Evolutionary conservation across 2,888 invertebrate genomes (phyloP), one percentile per base, ranked within the genome.

Genomic region (Mallateleia sp.): DNA sequence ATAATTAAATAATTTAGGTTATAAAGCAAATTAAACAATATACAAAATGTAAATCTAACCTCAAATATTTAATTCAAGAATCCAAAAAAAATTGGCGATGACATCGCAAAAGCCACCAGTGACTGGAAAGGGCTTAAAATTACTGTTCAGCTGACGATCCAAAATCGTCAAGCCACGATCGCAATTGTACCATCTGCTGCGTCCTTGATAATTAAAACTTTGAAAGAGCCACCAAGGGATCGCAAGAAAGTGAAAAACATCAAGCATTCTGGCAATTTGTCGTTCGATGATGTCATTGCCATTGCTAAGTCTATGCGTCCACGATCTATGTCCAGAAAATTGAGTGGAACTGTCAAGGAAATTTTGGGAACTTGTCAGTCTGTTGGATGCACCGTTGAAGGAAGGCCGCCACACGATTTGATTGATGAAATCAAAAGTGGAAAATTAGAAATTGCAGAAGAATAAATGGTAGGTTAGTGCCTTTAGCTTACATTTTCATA

Each of bases 41-140:
- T n/a, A n/a, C n/a, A n/a, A n/a, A n/a, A n/a, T n/a, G n/a, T n/a
- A n/a, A n/a, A n/a, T n/a, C n/a, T n/a, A n/a, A n/a, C n/a, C n/a
- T n/a, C n/a, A n/a, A n/a, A n/a, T n/a, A n/a, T n/a, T n/a, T n/a
- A n/a, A n/a, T n/a, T n/a, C n/a, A n/a, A n/a, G n/a, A n/a, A n/a
- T 52, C 99, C 99, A 79, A 99, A 99, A 96, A 99, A 99, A 97
- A 98, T 99, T 93, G 99, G 99, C 96, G 99, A 99, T 96, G 99
- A 99, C 95, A 99, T 99, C 94, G 99, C 99, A 89, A 99, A 99
- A 96, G 99, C 99, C 1, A 99, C 99, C 11, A 97, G 98, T 47
- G 99, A 99, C 95, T 99, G 99, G 99, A 99, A 99, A 95, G 99
- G 99, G 90, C 96, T 99, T 91, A 99, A 99, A 96, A 99, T 99